These are phyloP conservation scores for Aethina tumida DNA, from an alignment of 1,140 invertebrate genomes.

Conservation along the genomic window DNA sequence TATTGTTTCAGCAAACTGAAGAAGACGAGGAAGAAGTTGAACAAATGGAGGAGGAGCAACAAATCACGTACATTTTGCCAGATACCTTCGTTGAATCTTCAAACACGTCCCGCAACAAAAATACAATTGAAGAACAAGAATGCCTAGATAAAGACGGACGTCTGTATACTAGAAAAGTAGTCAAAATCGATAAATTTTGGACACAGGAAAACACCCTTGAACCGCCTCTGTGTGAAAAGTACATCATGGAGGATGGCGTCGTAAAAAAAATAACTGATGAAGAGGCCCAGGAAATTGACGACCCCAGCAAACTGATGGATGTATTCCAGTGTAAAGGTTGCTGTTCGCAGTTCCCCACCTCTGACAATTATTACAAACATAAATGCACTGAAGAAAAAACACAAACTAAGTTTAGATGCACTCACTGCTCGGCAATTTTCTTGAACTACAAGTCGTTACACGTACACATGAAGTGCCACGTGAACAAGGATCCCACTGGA, in stretches of 20 bases:
- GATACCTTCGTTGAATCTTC: slow-evolving; percentile 3
- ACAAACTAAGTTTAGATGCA: slow-evolving; percentile 38
- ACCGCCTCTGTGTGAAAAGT: slow-evolving; percentile 13
- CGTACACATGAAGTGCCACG: slow-evolving; percentile 42
- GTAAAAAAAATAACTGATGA: slow-evolving; percentile 14
- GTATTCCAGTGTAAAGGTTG: slow-evolving; percentile 26
- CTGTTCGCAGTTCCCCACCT: slow-evolving; percentile 23
- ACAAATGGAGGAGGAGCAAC: too few relatives aligned
- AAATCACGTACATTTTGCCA: slow-evolving; percentile 1
- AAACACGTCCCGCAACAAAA: slow-evolving; percentile 31
- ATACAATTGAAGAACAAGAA: slow-evolving; percentile 39
- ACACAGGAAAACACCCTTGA: slow-evolving; percentile 21
- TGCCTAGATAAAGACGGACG: slow-evolving; percentile 42
- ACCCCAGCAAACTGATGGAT: slow-evolving; percentile 19
- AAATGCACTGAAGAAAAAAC: slow-evolving; percentile 18
- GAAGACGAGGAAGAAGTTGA: background rate
- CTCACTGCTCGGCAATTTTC: slow-evolving; percentile 38
- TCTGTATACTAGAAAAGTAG: slow-evolving; percentile 42
- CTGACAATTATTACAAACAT: slow-evolving; percentile 26
- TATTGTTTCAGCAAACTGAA: background rate
- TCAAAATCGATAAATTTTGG: slow-evolving; percentile 47
- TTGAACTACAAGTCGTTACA: slow-evolving; percentile 39
- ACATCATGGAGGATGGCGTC: slow-evolving; percentile 15
- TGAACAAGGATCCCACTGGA: slow-evolving; percentile 22
- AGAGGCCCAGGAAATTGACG: slow-evolving; percentile 10